Evolutionary conservation across 2,797 vertebrate genomes (phyloP).

Genomic region (Tenualosa thibaudeaui): DNA sequence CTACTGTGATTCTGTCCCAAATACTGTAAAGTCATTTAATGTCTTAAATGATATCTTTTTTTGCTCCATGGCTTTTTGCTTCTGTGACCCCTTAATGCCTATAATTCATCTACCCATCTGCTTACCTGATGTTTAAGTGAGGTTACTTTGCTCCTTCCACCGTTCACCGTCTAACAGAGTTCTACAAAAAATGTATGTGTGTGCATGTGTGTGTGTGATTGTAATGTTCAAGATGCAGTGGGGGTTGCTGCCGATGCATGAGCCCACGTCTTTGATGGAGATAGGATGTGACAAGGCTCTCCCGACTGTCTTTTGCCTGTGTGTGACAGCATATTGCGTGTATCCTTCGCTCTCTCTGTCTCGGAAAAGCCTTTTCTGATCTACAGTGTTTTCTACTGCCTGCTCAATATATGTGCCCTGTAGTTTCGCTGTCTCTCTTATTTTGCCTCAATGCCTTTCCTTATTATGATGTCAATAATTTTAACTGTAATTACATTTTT

Average conservation of each 20-base stretch:
- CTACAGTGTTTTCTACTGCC: not conserved
- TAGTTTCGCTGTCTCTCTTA: not conserved
- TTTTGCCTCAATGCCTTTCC: not conserved
- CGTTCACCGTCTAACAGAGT: not conserved
- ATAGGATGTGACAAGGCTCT: constrained; percentile 65
- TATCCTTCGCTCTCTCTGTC: constrained; percentile 33
- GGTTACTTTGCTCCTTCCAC: constrained; percentile 30
- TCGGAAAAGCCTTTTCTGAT: not conserved
- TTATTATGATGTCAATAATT: not conserved
- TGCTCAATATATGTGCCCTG: not conserved
- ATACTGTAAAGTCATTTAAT: not conserved
- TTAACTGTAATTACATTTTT: constrained; percentile 1
- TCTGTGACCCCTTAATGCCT: constrained; percentile 25
- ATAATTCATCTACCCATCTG: constrained; percentile 26
- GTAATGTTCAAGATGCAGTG: constrained; percentile 39
- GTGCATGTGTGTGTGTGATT: not conserved
- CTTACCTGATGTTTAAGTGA: constrained; percentile 1
- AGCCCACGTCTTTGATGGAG: constrained; percentile 59
- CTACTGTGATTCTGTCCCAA: not conserved
- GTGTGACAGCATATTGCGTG: constrained; percentile 60
- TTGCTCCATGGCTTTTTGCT: not conserved
- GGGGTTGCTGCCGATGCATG: constrained; percentile 32
- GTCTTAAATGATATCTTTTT: not conserved
- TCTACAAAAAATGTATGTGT: not conserved
- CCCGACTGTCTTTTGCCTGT: constrained; percentile 64